Evolutionary conservation across 1,140 invertebrate genomes (phyloP), one percentile per base, ranked within the genome.

Genomic region (Sycophila sp.): DNA sequence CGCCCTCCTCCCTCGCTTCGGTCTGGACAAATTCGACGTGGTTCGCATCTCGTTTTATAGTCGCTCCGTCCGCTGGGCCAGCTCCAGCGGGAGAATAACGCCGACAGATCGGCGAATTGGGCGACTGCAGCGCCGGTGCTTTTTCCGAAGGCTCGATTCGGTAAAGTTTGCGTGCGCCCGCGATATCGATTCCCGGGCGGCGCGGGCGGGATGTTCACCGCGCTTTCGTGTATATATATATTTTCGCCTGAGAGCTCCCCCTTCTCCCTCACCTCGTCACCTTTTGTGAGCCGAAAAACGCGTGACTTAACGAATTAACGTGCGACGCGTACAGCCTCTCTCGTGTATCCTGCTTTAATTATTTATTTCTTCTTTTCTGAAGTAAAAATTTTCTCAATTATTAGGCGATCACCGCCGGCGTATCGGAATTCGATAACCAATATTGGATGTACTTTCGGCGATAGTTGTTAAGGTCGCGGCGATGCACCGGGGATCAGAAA

Each of bases 361-460:
- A n/a, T n/a, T n/a, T n/a, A n/a, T n/a, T n/a, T n/a, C n/a, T n/a
- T n/a, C n/a, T n/a, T n/a, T n/a, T n/a, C n/a, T n/a, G n/a, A n/a
- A n/a, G n/a, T n/a, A n/a, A n/a, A n/a, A n/a, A n/a, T n/a, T n/a
- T n/a, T n/a, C n/a, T n/a, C n/a, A n/a, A n/a, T n/a, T n/a, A n/a
- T n/a, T n/a, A n/a, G n/a, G n/a, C n/a, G n/a, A n/a, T n/a, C n/a
- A n/a, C n/a, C n/a, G n/a, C n/a, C n/a, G n/a, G n/a, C n/a, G n/a
- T 68, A 59, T 59, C 59, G 65, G 65, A 58, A 66, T 66, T 56
- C 64, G 38, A 66, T 66, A 42, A 47, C 8, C 47, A 64, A 64
- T 53, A 38, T 32, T 1, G 1, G 5, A 15, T 30, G 38, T 53
- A 51, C 32, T 51, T 53, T 36, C 17, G 40, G 22, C 19, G 26